Percentiles rank a stretch among this genome's conserved stretches.
Conservation (phyloP, 2,113 vertebrate species). For the Paralichthys olivaceus region DNA sequence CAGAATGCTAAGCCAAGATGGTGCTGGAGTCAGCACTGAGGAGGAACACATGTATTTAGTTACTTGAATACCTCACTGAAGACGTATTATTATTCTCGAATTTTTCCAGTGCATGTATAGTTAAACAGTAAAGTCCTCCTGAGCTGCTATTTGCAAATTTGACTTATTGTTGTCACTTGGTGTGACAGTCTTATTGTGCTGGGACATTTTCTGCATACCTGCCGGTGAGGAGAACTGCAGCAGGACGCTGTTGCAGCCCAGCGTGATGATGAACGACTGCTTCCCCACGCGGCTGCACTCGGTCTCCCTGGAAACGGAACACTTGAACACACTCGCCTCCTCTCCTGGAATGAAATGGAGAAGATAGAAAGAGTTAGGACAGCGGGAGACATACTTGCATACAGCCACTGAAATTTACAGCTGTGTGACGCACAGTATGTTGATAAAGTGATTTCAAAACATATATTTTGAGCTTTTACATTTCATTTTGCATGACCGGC, state of each 20-base stretch:
- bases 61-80: neutral
- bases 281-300: constrained; percentile 97
- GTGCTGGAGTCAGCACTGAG: neutral
- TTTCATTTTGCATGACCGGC: neutral
- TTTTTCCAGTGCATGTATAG: neutral
- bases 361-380: constrained; percentile 14
- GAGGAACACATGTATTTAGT: neutral
- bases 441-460: neutral
- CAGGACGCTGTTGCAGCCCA: constrained; percentile 95
- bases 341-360: constrained; percentile 80
- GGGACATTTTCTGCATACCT: constrained; percentile 73
- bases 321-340: constrained; percentile 93
- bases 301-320: constrained; percentile 89
- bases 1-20: neutral
- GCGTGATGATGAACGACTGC: constrained; percentile 96
- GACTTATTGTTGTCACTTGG: neutral
- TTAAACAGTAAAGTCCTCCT: neutral
- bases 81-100: neutral
- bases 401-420: neutral
- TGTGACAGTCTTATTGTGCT: neutral
- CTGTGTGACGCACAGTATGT: neutral
- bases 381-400: neutral
- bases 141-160: neutral
- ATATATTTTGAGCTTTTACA: neutral
- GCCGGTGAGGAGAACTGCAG: constrained; percentile 92